Evolutionary conservation across 2,888 invertebrate species (phyloP).

Genomic region (Dynastes tityus): DNA sequence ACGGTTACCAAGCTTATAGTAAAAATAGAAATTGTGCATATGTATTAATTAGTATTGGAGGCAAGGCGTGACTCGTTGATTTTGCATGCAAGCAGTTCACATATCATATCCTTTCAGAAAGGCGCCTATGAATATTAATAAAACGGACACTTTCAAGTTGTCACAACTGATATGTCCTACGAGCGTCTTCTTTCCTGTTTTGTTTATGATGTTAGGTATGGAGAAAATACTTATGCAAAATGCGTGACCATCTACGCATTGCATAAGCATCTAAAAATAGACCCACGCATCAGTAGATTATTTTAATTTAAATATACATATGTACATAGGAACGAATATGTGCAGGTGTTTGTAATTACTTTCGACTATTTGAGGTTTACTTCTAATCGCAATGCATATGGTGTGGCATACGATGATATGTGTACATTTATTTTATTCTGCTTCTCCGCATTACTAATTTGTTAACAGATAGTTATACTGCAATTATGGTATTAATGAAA

Average conservation of each 20-base stretch:
- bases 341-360: constrained; percentile 50
- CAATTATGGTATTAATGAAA: too few relatives aligned
- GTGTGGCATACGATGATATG: neutral
- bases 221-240: constrained; percentile 55
- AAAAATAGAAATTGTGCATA: constrained; percentile 40
- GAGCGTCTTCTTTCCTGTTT: constrained; percentile 61
- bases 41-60: constrained; percentile 50
- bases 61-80: constrained; percentile 50
- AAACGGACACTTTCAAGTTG: constrained; percentile 58
- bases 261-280: constrained; percentile 57
- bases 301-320: constrained; percentile 32
- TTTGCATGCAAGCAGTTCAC: constrained; percentile 63
- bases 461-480: too few relatives aligned
- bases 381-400: neutral
- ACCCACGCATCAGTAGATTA: constrained; percentile 38
- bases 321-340: constrained; percentile 24
- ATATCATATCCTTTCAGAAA: constrained; percentile 62
- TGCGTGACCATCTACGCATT: constrained; percentile 54
- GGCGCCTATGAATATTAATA: constrained; percentile 62
- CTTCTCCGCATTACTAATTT: constrained; percentile 9
- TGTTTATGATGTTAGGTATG: constrained; percentile 52
- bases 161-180: constrained; percentile 54
- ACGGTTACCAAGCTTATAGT: constrained; percentile 30
- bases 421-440: constrained; percentile 6
- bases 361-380: constrained; percentile 34